Conservation (phyloP, 2,888 invertebrate genomes). For the Acrocera orbiculus region DNA sequence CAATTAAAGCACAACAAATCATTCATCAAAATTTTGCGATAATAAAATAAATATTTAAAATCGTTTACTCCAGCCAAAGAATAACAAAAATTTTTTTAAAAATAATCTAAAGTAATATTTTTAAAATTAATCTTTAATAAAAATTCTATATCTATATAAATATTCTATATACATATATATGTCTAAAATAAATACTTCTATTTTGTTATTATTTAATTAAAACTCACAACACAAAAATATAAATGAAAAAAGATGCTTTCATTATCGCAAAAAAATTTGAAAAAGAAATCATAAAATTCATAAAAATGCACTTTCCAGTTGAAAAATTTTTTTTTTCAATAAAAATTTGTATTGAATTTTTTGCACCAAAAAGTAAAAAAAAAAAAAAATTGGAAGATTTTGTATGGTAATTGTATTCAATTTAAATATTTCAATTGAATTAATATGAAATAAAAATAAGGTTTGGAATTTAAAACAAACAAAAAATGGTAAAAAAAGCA, state of each 20-base stretch:
- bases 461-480: conserved; percentile 8
- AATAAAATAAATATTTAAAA: neutral
- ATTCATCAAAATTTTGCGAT: neutral
- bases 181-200: too few species aligned
- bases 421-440: neutral
- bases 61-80: too few species aligned
- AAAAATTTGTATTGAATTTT: conserved; percentile 6
- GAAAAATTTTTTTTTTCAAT: too few species aligned
- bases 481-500: conserved; percentile 27
- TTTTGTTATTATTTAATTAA: too few species aligned
- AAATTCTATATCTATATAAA: too few species aligned
- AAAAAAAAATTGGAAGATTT: conserved; percentile 11
- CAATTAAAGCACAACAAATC: too few species aligned
- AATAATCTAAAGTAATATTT: neutral
- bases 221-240: neutral
- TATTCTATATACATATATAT: too few species aligned
- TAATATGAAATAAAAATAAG: conserved; percentile 8
- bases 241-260: conserved; percentile 29
- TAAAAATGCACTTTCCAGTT: neutral
- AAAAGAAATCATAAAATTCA: neutral
- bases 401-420: conserved; percentile 5
- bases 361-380: conserved; percentile 12
- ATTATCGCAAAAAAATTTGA: conserved; percentile 20
- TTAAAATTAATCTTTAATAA: neutral
- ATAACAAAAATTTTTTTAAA: neutral